A percentile compares a stretch with the other conserved stretches of the same genome.
These are phyloP conservation scores for Gymnoscopelus braueri DNA, from an alignment of 2,797 vertebrate species.

Conservation along the genomic window DNA sequence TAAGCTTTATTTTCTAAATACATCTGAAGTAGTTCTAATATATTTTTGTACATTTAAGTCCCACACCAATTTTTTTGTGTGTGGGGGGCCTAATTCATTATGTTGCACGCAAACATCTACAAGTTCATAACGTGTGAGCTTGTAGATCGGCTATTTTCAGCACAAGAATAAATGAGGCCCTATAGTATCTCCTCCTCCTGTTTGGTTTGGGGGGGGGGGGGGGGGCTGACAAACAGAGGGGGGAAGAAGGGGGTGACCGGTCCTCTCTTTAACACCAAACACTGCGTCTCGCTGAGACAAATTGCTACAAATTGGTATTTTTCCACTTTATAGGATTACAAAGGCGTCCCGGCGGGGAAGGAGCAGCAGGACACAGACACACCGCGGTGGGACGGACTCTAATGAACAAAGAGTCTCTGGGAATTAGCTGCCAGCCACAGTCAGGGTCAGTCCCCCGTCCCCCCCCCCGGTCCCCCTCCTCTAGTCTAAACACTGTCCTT, in stretches of 20 bases:
- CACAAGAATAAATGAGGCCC: no score
- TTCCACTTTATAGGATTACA: slow-evolving; percentile 79
- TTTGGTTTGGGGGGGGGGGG: neutral
- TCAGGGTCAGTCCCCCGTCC: slow-evolving; percentile 36
- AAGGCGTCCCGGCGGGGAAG: slow-evolving; percentile 54
- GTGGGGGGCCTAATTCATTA: no score
- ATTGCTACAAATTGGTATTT: slow-evolving; percentile 80
- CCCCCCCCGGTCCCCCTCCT: no score
- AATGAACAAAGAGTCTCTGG: slow-evolving; percentile 58
- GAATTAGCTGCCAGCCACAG: slow-evolving; percentile 52
- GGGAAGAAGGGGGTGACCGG: slow-evolving; percentile 28
- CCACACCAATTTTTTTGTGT: no score
- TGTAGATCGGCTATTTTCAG: no score
- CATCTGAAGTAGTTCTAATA: no score
- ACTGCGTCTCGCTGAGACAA: slow-evolving; percentile 72
- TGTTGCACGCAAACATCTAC: no score
- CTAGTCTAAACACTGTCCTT: slow-evolving; percentile 10
- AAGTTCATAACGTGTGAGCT: no score
- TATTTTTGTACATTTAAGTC: no score
- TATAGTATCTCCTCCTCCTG: neutral
- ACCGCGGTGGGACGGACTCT: slow-evolving; percentile 12
- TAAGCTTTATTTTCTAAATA: no score
- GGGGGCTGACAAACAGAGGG: slow-evolving; percentile 16
- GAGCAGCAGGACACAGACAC: slow-evolving; percentile 41
- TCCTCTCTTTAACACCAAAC: slow-evolving; percentile 59